Evolutionary conservation across 2,888 invertebrate species (phyloP).

Genomic region (Eudasyphora cyanicolor): DNA sequence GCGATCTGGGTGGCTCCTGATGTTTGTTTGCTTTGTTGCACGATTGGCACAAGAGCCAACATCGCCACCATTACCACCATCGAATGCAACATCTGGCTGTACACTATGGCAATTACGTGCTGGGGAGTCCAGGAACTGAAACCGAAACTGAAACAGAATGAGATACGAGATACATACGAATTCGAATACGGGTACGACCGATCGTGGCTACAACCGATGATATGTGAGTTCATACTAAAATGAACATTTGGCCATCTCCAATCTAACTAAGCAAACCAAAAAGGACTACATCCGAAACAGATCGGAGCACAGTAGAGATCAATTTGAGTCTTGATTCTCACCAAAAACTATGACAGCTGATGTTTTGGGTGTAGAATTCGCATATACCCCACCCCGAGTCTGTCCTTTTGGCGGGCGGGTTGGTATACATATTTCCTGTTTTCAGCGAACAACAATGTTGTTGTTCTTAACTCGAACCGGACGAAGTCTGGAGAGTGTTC

Average conservation of each 20-base stretch:
- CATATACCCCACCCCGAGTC: neutral
- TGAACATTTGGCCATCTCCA: conserved; percentile 39
- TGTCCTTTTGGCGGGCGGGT: conserved; percentile 24
- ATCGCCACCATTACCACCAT: too few species aligned
- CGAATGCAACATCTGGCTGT: conserved; percentile 55
- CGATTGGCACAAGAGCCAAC: conserved; percentile 27
- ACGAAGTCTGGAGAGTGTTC: too few species aligned
- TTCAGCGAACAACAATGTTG: neutral
- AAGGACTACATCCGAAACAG: neutral
- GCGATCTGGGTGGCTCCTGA: conserved; percentile 67
- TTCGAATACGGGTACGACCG: too few species aligned
- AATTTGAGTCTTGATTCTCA: neutral
- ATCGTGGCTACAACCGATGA: neutral
- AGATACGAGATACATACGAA: too few species aligned
- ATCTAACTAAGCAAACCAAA: neutral
- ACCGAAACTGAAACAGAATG: too few species aligned
- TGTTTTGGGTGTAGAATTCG: neutral
- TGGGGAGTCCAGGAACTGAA: conserved; percentile 18
- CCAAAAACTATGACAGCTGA: conserved; percentile 51
- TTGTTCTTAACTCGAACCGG: conserved; percentile 25
- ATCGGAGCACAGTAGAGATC: neutral
- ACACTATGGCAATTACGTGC: conserved; percentile 43
- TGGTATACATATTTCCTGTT: conserved; percentile 8
- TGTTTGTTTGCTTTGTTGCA: conserved; percentile 46
- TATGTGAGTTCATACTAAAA: neutral